These are phyloP conservation scores for Adoxophyes honmai DNA, from an alignment of 1,140 invertebrate genomes.

Conservation along the genomic window DNA sequence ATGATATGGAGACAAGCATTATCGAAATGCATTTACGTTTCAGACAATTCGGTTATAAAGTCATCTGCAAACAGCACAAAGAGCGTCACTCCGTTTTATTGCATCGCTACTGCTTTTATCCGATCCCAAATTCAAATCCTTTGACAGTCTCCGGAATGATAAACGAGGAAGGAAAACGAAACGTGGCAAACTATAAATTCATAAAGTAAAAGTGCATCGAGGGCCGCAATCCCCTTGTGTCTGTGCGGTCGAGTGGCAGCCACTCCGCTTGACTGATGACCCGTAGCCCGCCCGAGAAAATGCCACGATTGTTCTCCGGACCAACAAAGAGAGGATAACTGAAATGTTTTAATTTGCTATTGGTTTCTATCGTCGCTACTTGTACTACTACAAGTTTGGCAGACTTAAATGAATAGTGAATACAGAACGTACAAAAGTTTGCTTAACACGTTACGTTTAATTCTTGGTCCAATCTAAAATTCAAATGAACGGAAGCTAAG, in stretches of 20 bases:
- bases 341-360: constrained; percentile 19
- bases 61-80: background rate
- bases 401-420: too few relatives aligned
- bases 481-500: constrained; percentile 14
- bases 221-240: constrained; percentile 56
- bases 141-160: constrained; percentile 42
- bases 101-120: constrained; percentile 2
- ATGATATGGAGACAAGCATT: background rate
- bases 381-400: background rate
- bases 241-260: constrained; percentile 49
- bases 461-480: constrained; percentile 17
- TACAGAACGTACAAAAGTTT: background rate
- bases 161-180: constrained; percentile 49
- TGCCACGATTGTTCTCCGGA: constrained; percentile 33
- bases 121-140: constrained; percentile 41
- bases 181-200: constrained; percentile 58
- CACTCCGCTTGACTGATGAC: constrained; percentile 68
- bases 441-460: constrained; percentile 1
- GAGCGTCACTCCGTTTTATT: background rate
- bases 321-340: constrained; percentile 17
- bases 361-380: background rate
- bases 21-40: background rate
- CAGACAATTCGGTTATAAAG: background rate
- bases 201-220: constrained; percentile 66
- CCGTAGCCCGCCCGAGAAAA: constrained; percentile 43